These are phyloP conservation scores for Tinea trinotella DNA, from an alignment of 2,888 invertebrate genomes.

Conservation along the genomic window DNA sequence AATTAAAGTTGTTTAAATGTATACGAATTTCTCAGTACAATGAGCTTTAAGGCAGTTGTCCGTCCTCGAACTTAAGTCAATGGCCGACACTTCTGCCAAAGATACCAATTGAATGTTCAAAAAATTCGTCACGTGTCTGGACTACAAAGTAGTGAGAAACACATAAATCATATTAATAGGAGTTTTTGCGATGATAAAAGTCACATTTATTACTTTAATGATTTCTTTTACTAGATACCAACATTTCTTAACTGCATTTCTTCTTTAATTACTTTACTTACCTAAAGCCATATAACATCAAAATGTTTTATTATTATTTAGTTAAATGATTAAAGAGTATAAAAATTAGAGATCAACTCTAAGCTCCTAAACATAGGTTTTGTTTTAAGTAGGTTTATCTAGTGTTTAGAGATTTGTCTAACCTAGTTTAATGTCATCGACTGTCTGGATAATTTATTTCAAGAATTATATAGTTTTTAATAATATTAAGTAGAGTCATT, in stretches of 20 bases:
- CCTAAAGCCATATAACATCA: too few species aligned
- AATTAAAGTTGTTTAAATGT: too few species aligned
- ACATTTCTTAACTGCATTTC: not conserved
- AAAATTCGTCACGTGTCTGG: not conserved
- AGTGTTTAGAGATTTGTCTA: too few species aligned
- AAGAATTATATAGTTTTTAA: too few species aligned
- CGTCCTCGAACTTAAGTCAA: constrained; percentile 5
- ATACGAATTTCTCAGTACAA: not conserved
- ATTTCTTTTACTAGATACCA: not conserved
- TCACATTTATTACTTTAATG: not conserved
- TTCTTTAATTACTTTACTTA: not conserved
- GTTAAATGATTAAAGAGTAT: too few species aligned
- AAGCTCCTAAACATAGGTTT: too few species aligned
- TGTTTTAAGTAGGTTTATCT: too few species aligned
- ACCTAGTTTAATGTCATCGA: too few species aligned
- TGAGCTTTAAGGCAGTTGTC: constrained; percentile 1
- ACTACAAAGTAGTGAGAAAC: not conserved
- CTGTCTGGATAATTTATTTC: too few species aligned
- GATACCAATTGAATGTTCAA: not conserved
- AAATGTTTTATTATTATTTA: too few species aligned
- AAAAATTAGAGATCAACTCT: too few species aligned
- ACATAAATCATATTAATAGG: not conserved
- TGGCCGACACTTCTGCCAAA: constrained; percentile 1
- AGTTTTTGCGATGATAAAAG: not conserved
- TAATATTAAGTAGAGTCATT: too few species aligned